Evolutionary conservation across 2,113 vertebrate species (phyloP).

Genomic region (Salvelinus alpinus): DNA sequence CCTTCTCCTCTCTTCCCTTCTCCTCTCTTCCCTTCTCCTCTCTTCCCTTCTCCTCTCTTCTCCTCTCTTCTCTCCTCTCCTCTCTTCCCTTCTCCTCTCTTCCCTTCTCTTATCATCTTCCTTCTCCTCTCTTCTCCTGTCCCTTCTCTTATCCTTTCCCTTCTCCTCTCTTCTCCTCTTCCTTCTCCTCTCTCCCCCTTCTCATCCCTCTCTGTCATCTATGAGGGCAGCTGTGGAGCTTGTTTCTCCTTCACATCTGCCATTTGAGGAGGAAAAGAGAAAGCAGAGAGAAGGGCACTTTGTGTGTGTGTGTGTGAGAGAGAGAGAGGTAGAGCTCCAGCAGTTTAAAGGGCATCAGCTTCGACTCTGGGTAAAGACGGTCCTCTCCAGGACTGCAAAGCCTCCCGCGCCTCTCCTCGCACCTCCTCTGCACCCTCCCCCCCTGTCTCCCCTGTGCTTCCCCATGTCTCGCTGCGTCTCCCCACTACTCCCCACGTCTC

Average conservation of each 20-base stretch:
- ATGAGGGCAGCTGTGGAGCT: not conserved
- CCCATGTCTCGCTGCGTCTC: not conserved
- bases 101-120: too few species aligned
- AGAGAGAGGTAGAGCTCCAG: slow-evolving; percentile 20
- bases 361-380: slow-evolving; percentile 3
- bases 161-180: slow-evolving; percentile 1
- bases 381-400: slow-evolving; percentile 16
- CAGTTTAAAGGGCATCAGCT: slow-evolving; percentile 32
- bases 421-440: not conserved
- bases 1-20: not conserved
- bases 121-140: too few species aligned
- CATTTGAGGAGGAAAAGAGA: slow-evolving; percentile 13
- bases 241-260: slow-evolving; percentile 17
- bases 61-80: too few species aligned
- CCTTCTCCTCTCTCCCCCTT: not conserved
- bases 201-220: not conserved
- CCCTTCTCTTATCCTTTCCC: too few species aligned
- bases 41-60: too few species aligned
- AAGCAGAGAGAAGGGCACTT: not conserved
- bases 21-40: too few species aligned
- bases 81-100: too few species aligned
- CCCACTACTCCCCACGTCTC: not conserved
- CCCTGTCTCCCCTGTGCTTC: not conserved
- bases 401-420: slow-evolving; percentile 4
- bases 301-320: not conserved